Percentiles rank a stretch among this genome's conserved stretches.
Conservation (phyloP, 2,113 vertebrate species). For the Heteronetta atricapilla region DNA sequence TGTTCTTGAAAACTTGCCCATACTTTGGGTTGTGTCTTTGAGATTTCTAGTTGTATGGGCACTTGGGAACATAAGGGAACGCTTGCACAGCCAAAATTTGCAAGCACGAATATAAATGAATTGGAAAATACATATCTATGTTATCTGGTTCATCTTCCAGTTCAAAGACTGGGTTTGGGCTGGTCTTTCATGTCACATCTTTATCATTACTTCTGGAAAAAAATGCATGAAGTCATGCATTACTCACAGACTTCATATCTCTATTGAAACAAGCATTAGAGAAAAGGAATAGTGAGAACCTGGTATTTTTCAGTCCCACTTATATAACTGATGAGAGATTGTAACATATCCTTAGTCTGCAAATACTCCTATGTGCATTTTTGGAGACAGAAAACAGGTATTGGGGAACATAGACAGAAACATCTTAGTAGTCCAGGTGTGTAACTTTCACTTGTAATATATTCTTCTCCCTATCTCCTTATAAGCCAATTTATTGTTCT, state of each 20-base stretch:
- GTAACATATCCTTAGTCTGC: background rate
- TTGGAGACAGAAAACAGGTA: constrained; percentile 17
- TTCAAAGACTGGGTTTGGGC: constrained; percentile 35
- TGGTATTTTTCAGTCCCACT: constrained; percentile 57
- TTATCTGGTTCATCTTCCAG: constrained; percentile 55
- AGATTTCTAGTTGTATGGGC: background rate
- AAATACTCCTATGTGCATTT: constrained; percentile 22
- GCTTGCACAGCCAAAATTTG: constrained; percentile 12
- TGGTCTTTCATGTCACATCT: constrained; percentile 52
- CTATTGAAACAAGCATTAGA: constrained; percentile 45
- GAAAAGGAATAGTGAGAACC: constrained; percentile 39
- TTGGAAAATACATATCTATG: constrained; percentile 13
- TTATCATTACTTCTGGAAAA: constrained; percentile 49
- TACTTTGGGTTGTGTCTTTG: background rate
- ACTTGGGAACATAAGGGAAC: constrained; percentile 9
- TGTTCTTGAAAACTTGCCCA: background rate
- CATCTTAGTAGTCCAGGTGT: background rate
- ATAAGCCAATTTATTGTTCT: background rate
- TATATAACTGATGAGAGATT: constrained; percentile 4
- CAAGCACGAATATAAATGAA: background rate
- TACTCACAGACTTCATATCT: constrained; percentile 37
- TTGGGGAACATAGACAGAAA: constrained; percentile 11
- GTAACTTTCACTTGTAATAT: background rate
- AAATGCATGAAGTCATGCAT: constrained; percentile 51
- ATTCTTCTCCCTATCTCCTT: background rate